These are phyloP conservation scores for Andrena bucephala DNA, from an alignment of 2,888 invertebrate species.

Conservation along the genomic window DNA sequence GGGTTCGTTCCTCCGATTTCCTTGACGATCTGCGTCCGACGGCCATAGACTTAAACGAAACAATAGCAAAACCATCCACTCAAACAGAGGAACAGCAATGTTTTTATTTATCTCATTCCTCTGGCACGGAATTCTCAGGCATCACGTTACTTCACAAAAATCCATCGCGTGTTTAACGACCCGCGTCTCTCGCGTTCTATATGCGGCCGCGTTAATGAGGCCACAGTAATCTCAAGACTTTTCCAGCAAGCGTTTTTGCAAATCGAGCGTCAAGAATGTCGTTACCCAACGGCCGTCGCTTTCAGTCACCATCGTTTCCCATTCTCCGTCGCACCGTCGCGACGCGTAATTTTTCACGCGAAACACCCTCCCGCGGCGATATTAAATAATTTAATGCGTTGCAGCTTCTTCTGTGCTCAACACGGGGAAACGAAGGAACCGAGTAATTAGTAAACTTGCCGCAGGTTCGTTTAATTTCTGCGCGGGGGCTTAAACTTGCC, in stretches of 20 bases:
- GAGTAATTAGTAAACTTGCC: conserved; percentile 54
- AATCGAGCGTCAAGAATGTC: conserved; percentile 56
- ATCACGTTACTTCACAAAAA: conserved; percentile 48
- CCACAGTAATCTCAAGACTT: conserved; percentile 35
- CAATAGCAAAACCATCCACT: not conserved
- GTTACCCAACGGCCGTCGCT: conserved; percentile 39
- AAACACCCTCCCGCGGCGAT: conserved; percentile 2
- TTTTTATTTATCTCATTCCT: conserved; percentile 47
- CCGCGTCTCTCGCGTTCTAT: conserved; percentile 7
- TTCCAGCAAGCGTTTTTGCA: conserved; percentile 21
- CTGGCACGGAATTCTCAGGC: conserved; percentile 46
- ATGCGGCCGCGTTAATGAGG: conserved; percentile 40
- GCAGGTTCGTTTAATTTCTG: conserved; percentile 36
- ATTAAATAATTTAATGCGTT: conserved; percentile 48
- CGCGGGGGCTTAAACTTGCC: conserved; percentile 20
- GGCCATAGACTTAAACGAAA: not conserved
- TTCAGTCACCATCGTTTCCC: conserved; percentile 5
- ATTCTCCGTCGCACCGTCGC: conserved; percentile 2
- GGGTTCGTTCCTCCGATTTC: conserved; percentile 53
- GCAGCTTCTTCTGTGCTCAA: conserved; percentile 16
- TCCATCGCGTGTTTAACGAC: conserved; percentile 53
- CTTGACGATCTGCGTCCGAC: conserved; percentile 35
- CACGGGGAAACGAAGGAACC: conserved; percentile 12
- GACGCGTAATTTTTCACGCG: conserved; percentile 23
- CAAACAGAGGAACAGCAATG: conserved; percentile 39